These are phyloP conservation scores for Sebastiscus albofasciatus DNA, from an alignment of 2,797 vertebrate genomes.

Conservation along the genomic window DNA sequence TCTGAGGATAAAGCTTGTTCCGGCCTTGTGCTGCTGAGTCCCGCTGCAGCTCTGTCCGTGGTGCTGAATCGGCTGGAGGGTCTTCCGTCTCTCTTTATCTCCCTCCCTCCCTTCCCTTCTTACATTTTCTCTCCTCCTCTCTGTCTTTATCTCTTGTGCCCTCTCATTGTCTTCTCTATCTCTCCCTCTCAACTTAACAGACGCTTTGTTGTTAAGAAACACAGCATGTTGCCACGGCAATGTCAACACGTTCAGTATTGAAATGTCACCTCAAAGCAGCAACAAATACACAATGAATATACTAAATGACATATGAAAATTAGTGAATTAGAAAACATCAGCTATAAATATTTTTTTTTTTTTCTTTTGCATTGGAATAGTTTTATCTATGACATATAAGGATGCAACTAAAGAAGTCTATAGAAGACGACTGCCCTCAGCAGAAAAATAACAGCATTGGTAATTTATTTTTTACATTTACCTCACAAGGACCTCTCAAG, in stretches of 20 bases:
- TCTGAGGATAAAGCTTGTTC: slow-evolving; percentile 76
- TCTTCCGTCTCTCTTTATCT: slow-evolving; percentile 49
- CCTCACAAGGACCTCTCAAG: neutral
- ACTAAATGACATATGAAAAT: neutral
- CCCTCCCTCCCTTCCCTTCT: slow-evolving; percentile 9
- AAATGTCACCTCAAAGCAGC: neutral
- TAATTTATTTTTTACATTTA: neutral
- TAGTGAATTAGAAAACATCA: neutral
- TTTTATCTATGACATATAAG: neutral
- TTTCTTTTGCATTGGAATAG: neutral
- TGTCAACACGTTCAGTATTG: neutral
- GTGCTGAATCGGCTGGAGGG: slow-evolving; percentile 71
- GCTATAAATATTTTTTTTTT: neutral
- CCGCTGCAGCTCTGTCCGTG: slow-evolving; percentile 60
- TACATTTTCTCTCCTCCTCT: slow-evolving; percentile 3
- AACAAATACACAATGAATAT: neutral
- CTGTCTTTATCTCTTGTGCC: slow-evolving; percentile 24
- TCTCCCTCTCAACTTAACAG: slow-evolving; percentile 31
- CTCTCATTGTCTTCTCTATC: slow-evolving; percentile 30
- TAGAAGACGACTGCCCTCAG: neutral
- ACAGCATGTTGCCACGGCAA: slow-evolving; percentile 15
- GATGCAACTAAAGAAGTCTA: neutral
- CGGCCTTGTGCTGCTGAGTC: slow-evolving; percentile 68
- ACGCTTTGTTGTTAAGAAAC: slow-evolving; percentile 18
- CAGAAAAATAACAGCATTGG: neutral